Conservation (phyloP, 2,113 vertebrate species). For the Seriola rivoliana region DNA sequence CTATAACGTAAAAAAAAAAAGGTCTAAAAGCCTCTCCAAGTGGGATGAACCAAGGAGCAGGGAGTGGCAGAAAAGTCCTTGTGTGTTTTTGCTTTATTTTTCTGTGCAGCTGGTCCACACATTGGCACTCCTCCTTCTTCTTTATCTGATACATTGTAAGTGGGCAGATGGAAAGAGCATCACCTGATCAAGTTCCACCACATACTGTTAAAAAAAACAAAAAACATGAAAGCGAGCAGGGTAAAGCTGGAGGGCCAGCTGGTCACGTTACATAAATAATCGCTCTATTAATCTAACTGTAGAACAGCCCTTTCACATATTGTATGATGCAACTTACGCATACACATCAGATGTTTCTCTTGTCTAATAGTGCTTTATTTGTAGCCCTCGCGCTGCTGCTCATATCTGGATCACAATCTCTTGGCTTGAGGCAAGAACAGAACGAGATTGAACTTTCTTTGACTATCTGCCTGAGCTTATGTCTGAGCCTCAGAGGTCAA, state of each 20-base stretch:
- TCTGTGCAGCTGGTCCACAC: background rate
- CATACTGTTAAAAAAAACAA: background rate
- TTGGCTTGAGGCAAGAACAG: background rate
- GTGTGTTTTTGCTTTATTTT: background rate
- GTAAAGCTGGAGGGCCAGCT: background rate
- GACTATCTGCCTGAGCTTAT: background rate
- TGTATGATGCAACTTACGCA: background rate
- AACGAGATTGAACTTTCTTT: background rate
- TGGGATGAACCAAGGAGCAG: background rate
- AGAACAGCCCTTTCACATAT: background rate
- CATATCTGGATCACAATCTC: background rate
- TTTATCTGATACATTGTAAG: background rate
- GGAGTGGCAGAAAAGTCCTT: background rate
- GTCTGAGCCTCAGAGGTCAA: background rate
- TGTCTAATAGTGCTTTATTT: no score
- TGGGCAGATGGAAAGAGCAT: slow-evolving; percentile 9
- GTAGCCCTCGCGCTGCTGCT: background rate
- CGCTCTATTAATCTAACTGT: no score
- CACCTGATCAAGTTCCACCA: background rate
- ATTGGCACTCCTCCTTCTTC: background rate
- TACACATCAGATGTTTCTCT: no score
- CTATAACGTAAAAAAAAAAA: background rate
- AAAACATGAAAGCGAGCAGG: background rate
- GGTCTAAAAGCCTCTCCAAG: no score
- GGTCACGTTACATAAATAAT: background rate